Conservation (phyloP, 2,113 vertebrate species). For the Rallus limicola region DNA sequence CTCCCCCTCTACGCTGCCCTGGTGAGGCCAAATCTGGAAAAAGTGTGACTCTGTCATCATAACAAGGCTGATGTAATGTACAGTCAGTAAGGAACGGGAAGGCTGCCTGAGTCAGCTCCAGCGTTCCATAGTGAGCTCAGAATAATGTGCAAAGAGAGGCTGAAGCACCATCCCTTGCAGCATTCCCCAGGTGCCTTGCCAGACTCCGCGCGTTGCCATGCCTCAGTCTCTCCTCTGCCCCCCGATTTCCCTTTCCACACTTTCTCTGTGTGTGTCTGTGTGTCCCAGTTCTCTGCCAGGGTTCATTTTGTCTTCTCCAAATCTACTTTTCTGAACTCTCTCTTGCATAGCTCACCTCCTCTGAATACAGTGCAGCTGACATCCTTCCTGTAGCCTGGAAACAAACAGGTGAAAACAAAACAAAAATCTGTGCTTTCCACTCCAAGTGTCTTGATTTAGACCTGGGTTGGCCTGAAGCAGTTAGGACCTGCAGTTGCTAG, state of each 20-base stretch:
- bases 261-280: not conserved
- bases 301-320: not conserved
- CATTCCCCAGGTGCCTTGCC: not conserved
- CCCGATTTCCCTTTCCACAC: not conserved
- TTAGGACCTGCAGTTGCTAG: not conserved
- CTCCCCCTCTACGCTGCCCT: too few species aligned
- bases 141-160: not conserved
- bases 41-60: not conserved
- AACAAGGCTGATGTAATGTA: not conserved
- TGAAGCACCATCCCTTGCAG: not conserved
- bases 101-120: not conserved
- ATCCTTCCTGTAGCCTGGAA: not conserved
- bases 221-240: not conserved
- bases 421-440: not conserved
- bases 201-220: not conserved
- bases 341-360: not conserved
- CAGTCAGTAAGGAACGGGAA: not conserved
- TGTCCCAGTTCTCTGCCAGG: not conserved
- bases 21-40: not conserved
- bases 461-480: not conserved
- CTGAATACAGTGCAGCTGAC: not conserved
- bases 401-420: not conserved
- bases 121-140: not conserved
- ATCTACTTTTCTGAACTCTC: not conserved
- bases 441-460: not conserved